These are phyloP conservation scores for Vesta saturnalis DNA, from an alignment of 2,888 invertebrate genomes.

Conservation along the genomic window DNA sequence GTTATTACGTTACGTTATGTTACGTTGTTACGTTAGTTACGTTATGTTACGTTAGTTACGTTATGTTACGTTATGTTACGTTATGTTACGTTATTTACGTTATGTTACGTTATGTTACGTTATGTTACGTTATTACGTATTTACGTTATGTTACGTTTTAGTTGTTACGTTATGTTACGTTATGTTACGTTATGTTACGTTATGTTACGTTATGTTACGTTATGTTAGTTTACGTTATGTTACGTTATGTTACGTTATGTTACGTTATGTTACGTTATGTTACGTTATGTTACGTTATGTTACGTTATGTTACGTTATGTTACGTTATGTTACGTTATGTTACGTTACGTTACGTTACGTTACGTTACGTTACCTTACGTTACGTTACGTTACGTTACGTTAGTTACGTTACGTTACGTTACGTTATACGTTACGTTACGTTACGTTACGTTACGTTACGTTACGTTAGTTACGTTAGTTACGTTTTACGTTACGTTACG, in stretches of 20 bases:
- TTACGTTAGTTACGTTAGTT: slow-evolving; percentile 29
- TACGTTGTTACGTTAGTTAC: neutral
- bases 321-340: slow-evolving; percentile 41
- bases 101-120: neutral
- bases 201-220: neutral
- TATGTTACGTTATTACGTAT: neutral
- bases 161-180: neutral
- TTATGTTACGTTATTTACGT: no score
- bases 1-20: neutral
- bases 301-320: slow-evolving; percentile 42
- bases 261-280: slow-evolving; percentile 20
- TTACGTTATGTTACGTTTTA: slow-evolving; percentile 8
- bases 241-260: neutral
- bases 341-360: slow-evolving; percentile 36
- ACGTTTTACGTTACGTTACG: slow-evolving; percentile 4
- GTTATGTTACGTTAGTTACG: neutral
- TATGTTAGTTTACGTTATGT: neutral
- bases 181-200: neutral
- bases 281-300: slow-evolving; percentile 42
- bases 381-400: slow-evolving; percentile 39
- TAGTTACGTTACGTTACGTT: slow-evolving; percentile 40
- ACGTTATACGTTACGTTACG: slow-evolving; percentile 20
- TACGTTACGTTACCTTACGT: slow-evolving; percentile 30
- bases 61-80: neutral
- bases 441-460: neutral